Evolutionary conservation across 1,140 invertebrate genomes (phyloP).

Genomic region (Aphis gossypii): DNA sequence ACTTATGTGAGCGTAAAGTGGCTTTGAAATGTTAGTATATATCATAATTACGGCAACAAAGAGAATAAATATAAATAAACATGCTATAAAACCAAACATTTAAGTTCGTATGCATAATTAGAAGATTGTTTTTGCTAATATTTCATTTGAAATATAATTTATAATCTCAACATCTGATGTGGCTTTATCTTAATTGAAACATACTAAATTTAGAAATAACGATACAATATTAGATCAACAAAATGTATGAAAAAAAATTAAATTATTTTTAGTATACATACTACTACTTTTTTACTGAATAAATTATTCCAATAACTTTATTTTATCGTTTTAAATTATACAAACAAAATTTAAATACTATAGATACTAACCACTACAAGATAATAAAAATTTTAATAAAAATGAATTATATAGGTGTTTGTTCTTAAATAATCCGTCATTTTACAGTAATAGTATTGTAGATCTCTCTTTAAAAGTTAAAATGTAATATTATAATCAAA

Average conservation of each 20-base stretch:
- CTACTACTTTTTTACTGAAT: background rate
- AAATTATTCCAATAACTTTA: background rate
- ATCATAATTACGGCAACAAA: background rate
- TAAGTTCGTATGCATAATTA: background rate
- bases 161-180: background rate
- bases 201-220: background rate
- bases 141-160: background rate
- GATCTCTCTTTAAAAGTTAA: background rate
- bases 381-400: background rate
- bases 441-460: background rate
- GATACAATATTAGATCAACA: background rate
- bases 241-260: background rate
- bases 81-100: background rate
- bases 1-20: background rate
- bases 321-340: background rate
- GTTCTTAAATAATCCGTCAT: background rate
- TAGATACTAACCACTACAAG: background rate
- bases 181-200: background rate
- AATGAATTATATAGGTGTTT: background rate
- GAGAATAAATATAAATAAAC: conserved; percentile 15
- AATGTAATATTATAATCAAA: background rate
- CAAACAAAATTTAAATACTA: background rate
- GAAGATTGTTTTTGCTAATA: background rate
- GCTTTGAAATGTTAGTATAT: background rate
- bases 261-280: background rate